Percentiles rank a stretch among this genome's conserved stretches.
These are phyloP conservation scores for Eurosta solidaginis DNA, from an alignment of 1,140 invertebrate species.

Conservation along the genomic window DNA sequence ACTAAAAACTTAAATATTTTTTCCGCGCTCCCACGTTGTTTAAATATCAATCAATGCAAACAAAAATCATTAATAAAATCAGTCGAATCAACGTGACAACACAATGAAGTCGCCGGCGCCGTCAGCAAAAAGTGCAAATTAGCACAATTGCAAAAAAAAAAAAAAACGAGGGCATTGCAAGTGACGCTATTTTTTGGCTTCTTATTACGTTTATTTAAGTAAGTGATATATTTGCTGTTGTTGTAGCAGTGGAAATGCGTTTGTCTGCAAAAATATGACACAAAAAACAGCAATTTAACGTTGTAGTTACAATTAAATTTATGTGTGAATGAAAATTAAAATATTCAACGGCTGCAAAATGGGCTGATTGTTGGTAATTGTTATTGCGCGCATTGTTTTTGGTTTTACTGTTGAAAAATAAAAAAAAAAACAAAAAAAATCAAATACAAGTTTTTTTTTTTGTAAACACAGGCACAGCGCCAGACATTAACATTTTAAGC, in stretches of 20 bases:
- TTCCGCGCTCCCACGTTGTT: neutral
- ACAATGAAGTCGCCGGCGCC: neutral
- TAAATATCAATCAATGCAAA: neutral
- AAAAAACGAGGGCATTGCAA: neutral
- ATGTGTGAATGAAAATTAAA: conserved; percentile 23
- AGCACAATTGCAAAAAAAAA: neutral
- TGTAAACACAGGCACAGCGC: no score
- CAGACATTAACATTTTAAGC: no score
- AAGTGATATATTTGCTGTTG: neutral
- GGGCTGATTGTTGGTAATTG: neutral
- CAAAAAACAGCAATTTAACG: conserved; percentile 14
- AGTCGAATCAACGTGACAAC: neutral
- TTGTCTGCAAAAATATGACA: neutral
- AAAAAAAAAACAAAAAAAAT: neutral
- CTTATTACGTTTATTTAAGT: neutral
- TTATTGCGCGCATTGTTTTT: neutral
- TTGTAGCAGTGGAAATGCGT: neutral
- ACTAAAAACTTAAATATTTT: neutral
- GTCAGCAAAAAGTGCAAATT: neutral
- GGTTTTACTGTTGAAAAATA: neutral
- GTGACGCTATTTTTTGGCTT: neutral
- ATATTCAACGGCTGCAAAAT: neutral
- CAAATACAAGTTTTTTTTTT: no score
- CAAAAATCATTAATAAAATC: neutral
- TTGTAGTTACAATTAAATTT: conserved; percentile 19